phyloP scores from a whole-genome alignment of 2,888 invertebrate genomes.

The Cephus runcator region DNA sequence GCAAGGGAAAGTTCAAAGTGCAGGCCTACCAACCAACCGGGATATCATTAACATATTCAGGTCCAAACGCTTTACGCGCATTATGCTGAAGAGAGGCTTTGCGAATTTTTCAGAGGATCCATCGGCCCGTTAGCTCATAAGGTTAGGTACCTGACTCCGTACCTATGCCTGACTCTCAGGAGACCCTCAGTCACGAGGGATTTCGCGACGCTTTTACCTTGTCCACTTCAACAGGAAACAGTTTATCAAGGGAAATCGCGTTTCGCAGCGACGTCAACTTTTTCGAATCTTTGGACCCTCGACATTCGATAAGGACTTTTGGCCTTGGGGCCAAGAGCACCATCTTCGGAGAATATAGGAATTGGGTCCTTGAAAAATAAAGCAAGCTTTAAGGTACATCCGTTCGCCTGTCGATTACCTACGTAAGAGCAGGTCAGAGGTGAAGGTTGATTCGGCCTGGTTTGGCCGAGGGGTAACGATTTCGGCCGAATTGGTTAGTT shows the following conservation, averaged over 20 bases:
- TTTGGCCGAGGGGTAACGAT: neutral
- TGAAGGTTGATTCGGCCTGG: neutral
- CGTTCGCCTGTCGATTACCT: neutral
- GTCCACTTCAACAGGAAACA: neutral
- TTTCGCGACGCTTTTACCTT: neutral
- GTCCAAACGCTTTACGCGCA: neutral
- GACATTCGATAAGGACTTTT: neutral
- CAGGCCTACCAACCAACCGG: neutral
- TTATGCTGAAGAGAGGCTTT: neutral
- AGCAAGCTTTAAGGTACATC: neutral
- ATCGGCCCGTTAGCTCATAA: neutral
- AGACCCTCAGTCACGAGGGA: neutral
- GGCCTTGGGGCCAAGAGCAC: neutral
- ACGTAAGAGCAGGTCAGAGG: neutral
- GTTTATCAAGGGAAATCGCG: neutral
- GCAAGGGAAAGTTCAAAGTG: neutral
- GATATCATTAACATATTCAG: neutral
- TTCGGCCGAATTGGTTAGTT: constrained; percentile 7
- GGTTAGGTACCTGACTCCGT: neutral
- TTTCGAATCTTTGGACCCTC: neutral
- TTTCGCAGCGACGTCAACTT: neutral
- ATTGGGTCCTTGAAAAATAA: neutral
- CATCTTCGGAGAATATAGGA: neutral
- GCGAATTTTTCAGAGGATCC: neutral
- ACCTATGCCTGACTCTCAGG: neutral